phyloP scores from a whole-genome alignment of 1,140 invertebrate species.

The Psix sp. region DNA sequence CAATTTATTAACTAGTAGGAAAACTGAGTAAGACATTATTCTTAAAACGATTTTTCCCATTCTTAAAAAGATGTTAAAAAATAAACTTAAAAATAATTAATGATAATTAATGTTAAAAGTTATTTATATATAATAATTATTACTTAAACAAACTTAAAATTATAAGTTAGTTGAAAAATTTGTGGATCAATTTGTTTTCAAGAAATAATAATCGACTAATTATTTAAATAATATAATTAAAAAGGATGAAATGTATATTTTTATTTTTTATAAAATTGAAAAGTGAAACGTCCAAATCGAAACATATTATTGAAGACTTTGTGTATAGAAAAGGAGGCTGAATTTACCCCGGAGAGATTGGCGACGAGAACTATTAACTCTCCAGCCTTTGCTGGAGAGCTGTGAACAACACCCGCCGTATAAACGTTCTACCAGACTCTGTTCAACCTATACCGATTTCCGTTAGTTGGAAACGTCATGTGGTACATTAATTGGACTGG shows the following conservation, averaged over 20 bases:
- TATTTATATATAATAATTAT: too few species aligned
- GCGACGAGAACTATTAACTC: constrained; percentile 49
- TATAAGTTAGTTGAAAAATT: too few species aligned
- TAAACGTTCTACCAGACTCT: constrained; percentile 32
- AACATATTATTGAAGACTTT: constrained; percentile 42
- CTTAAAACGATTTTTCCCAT: too few species aligned
- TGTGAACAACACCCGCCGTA: constrained; percentile 29
- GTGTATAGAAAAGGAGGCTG: constrained; percentile 14
- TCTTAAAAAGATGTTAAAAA: too few species aligned
- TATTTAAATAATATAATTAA: too few species aligned
- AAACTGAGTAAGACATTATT: too few species aligned
- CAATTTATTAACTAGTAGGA: too few species aligned
- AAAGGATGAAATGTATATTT: neutral
- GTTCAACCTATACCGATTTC: constrained; percentile 64
- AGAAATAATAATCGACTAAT: too few species aligned
- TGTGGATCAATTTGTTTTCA: too few species aligned
- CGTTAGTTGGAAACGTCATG: constrained; percentile 70
- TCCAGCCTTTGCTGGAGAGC: constrained; percentile 33
- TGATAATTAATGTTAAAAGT: too few species aligned
- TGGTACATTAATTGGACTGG: constrained; percentile 69
- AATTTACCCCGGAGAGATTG: constrained; percentile 37
- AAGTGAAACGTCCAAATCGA: constrained; percentile 9
- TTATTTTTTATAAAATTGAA: constrained; percentile 14
- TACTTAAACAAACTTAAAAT: too few species aligned
- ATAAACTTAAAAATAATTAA: too few species aligned